Percentiles rank a stretch among this genome's conserved stretches.
These are phyloP conservation scores for Nannoperca obscura DNA, from an alignment of 2,797 vertebrate genomes.

Conservation along the genomic window DNA sequence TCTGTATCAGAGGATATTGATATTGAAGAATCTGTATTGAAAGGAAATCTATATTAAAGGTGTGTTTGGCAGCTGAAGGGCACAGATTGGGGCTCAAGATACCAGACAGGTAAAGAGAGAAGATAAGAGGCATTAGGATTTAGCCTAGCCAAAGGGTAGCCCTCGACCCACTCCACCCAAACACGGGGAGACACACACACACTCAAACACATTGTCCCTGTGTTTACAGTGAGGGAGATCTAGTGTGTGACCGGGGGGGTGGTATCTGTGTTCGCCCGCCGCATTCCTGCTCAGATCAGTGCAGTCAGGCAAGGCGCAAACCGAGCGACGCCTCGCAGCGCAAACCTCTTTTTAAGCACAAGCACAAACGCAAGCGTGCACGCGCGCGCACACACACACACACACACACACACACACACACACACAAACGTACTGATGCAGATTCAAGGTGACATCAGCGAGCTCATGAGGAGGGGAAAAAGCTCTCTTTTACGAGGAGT, in stretches of 20 bases:
- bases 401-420: not conserved
- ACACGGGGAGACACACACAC: constrained; percentile 42
- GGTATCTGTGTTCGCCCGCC: constrained; percentile 48
- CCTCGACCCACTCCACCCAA: constrained; percentile 71
- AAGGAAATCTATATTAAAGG: constrained; percentile 79
- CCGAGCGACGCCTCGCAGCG: constrained; percentile 55
- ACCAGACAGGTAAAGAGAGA: constrained; percentile 41
- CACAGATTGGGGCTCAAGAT: constrained; percentile 71
- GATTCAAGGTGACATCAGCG: constrained; percentile 44
- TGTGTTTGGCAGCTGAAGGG: constrained; percentile 74
- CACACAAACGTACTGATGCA: constrained; percentile 2
- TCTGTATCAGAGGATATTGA: constrained; percentile 73
- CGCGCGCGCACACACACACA: not conserved
- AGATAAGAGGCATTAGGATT: constrained; percentile 79
- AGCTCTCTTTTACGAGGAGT: constrained; percentile 13
- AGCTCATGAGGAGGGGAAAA: constrained; percentile 22
- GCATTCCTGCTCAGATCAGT: constrained; percentile 80
- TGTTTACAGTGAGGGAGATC: constrained; percentile 80
- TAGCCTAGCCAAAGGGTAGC: constrained; percentile 81
- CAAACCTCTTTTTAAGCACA: constrained; percentile 29
- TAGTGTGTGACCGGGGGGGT: constrained; percentile 39
- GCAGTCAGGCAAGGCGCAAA: constrained; percentile 62
- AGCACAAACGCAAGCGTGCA: not conserved
- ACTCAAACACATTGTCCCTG: constrained; percentile 69
- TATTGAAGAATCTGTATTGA: constrained; percentile 65